Conservation (phyloP, 2,888 invertebrate genomes). For the Lasioglossum pauxillum region DNA sequence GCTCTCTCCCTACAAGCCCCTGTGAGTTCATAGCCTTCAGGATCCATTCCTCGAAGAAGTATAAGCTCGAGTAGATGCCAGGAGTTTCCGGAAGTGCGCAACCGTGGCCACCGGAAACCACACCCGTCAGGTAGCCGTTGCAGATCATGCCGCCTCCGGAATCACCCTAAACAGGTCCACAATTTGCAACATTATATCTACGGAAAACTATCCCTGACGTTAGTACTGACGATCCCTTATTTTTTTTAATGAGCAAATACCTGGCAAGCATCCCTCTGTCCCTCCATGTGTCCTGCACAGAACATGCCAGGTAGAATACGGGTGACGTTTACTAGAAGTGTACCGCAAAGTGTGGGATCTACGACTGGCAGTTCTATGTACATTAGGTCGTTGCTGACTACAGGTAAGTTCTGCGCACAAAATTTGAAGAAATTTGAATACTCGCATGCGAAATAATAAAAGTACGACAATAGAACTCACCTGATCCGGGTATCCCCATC, state of each 20-base stretch:
- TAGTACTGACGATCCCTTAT: too few species aligned
- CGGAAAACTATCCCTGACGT: not conserved
- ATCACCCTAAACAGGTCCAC: conserved; percentile 75
- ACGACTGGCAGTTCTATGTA: conserved; percentile 77
- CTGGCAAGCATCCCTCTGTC: conserved; percentile 78
- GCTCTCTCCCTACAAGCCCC: rapidly evolving
- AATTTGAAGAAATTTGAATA: not conserved
- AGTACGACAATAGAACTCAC: conserved; percentile 63
- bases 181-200: not conserved
- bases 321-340: conserved; percentile 66
- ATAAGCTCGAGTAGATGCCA: conserved; percentile 77
- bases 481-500: conserved; percentile 77
- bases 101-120: conserved; percentile 79
- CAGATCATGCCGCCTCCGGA: conserved; percentile 81
- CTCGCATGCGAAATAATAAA: not conserved
- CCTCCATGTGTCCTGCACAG: conserved; percentile 79
- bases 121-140: conserved; percentile 71
- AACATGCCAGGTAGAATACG: conserved; percentile 71
- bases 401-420: conserved; percentile 47
- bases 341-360: conserved; percentile 55
- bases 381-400: conserved; percentile 72
- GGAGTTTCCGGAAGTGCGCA: conserved; percentile 77
- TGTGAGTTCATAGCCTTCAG: not conserved
- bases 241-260: conserved; percentile 55
- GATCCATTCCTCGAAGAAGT: conserved; percentile 74